Evolutionary conservation across 2,113 vertebrate species (phyloP).

Genomic region (Felis chaus): DNA sequence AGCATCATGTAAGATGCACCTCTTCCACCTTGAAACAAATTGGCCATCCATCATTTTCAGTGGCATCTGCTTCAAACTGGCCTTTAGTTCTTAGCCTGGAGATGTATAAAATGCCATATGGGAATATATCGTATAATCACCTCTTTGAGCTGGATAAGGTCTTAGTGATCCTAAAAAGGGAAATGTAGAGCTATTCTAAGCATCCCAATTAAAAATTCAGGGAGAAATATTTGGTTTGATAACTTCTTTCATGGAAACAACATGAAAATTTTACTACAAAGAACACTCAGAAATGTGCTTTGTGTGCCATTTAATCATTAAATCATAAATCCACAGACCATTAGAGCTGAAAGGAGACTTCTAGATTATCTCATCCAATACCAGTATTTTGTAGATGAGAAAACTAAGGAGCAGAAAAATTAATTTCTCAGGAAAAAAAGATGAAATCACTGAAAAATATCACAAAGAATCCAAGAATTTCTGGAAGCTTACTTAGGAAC

Average conservation of each 20-base stretch:
- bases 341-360: neutral
- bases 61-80: neutral
- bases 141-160: neutral
- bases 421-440: conserved; percentile 38
- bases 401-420: neutral
- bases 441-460: conserved; percentile 30
- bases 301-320: conserved; percentile 26
- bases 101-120: neutral
- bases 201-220: neutral
- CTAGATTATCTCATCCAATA: neutral
- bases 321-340: conserved; percentile 8
- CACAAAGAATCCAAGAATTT: neutral
- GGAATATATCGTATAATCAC: neutral
- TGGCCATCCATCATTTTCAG: neutral
- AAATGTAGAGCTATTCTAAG: neutral
- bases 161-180: neutral
- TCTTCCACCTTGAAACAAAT: neutral
- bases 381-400: conserved; percentile 39
- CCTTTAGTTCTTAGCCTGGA: neutral
- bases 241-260: conserved; percentile 15
- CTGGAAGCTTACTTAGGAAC: neutral
- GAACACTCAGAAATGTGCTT: conserved; percentile 45
- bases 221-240: conserved; percentile 9
- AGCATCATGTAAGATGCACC: neutral
- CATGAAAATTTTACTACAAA: conserved; percentile 23